A percentile compares a stretch with the other conserved stretches of the same genome.
These are phyloP conservation scores for Heterodera filipjevi DNA, from an alignment of 2,888 invertebrate species.

Conservation along the genomic window DNA sequence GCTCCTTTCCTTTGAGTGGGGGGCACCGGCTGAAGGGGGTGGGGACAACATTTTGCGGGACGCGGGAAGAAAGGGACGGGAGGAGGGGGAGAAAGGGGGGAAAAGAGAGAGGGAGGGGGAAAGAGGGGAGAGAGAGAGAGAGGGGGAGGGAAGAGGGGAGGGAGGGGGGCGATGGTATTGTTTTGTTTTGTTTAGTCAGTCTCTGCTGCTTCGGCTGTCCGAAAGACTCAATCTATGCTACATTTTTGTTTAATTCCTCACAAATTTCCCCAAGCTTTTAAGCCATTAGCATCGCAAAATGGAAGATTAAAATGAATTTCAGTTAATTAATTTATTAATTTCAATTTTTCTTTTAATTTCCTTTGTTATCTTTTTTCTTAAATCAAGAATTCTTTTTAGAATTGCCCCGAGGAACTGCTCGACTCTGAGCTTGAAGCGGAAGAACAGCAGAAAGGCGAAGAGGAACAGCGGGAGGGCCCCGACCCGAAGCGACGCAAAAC, in stretches of 20 bases:
- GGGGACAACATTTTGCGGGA: background rate
- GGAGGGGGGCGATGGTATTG: background rate
- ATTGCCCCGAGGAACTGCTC: background rate
- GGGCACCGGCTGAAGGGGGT: background rate
- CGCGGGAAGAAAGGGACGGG: too few species aligned
- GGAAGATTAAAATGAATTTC: background rate
- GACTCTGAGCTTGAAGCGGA: slow-evolving; percentile 29
- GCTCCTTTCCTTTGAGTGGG: background rate
- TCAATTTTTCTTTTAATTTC: background rate
- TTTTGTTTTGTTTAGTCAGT: background rate
- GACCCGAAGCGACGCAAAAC: slow-evolving; percentile 28
- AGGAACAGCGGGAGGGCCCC: slow-evolving; percentile 13
- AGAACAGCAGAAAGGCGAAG: background rate
- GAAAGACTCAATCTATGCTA: background rate
- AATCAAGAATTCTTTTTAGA: too few species aligned
- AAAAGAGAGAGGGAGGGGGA: background rate
- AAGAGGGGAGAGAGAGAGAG: background rate
- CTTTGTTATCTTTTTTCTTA: too few species aligned
- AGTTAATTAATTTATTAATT: background rate
- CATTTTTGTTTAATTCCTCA: background rate
- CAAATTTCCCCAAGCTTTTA: background rate
- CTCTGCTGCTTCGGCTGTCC: background rate
- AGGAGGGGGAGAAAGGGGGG: background rate
- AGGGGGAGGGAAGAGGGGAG: background rate
- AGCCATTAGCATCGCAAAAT: slow-evolving; percentile 1